Evolutionary conservation across 1,140 invertebrate species (phyloP).

Genomic region (Piezodorus guildinii): DNA sequence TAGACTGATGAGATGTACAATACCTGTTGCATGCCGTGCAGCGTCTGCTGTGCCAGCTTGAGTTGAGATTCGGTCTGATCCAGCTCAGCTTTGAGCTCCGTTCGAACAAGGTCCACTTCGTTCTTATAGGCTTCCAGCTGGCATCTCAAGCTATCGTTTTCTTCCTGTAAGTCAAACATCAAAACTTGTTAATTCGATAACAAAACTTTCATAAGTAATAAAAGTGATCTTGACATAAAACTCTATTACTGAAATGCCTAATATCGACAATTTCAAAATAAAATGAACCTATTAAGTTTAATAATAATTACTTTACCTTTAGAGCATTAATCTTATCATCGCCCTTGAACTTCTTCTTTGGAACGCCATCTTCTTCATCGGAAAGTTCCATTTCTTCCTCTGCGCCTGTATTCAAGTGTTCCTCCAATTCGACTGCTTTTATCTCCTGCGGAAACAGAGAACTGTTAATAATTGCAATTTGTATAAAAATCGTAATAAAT

Average conservation of each 20-base stretch:
- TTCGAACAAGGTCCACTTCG: constrained; percentile 61
- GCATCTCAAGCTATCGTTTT: constrained; percentile 81
- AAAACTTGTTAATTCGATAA: too few species aligned
- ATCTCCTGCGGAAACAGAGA: constrained; percentile 50
- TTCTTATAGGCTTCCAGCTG: constrained; percentile 91
- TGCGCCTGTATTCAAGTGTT: constrained; percentile 40
- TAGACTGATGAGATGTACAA: too few species aligned
- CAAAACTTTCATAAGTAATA: not conserved
- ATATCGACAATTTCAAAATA: not conserved
- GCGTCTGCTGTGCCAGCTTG: constrained; percentile 58
- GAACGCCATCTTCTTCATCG: constrained; percentile 50
- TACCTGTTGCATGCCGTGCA: constrained; percentile 66
- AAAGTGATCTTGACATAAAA: not conserved
- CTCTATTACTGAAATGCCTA: not conserved
- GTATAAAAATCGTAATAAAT: too few species aligned
- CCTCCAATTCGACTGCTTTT: constrained; percentile 61
- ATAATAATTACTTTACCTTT: constrained; percentile 22
- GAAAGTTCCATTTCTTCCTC: constrained; percentile 76
- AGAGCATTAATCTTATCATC: constrained; percentile 27
- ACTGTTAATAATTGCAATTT: not conserved
- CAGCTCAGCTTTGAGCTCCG: constrained; percentile 53
- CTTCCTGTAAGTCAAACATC: constrained; percentile 47
- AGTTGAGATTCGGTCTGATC: constrained; percentile 60
- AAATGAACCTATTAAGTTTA: not conserved
- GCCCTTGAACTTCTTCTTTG: constrained; percentile 38